Conservation (phyloP, 2,113 vertebrate genomes). For the Porphyrio hochstetteri region DNA sequence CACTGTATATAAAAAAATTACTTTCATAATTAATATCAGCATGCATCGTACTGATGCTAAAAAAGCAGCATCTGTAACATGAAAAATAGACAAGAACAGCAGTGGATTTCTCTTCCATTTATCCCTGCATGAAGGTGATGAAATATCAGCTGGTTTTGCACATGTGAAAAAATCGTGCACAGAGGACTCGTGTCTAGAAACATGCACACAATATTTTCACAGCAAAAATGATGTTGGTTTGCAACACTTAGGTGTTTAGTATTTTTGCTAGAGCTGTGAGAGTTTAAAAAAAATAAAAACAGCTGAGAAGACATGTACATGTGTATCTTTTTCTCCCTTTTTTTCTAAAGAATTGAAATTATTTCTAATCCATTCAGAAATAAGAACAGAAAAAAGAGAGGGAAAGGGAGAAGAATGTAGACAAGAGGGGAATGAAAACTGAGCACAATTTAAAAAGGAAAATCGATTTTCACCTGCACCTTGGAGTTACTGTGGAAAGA, state of each 20-base stretch:
- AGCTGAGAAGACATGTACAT: neutral
- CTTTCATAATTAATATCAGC: neutral
- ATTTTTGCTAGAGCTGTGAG: conserved; percentile 69
- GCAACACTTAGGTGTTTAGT: conserved; percentile 22
- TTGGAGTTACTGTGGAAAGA: neutral
- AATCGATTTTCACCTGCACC: neutral
- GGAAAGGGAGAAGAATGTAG: neutral
- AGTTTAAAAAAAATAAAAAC: conserved; percentile 50
- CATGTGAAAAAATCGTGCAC: conserved; percentile 63
- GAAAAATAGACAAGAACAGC: conserved; percentile 9
- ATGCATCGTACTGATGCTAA: neutral
- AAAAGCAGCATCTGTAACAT: neutral
- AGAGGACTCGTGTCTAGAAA: conserved; percentile 55
- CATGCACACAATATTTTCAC: conserved; percentile 55
- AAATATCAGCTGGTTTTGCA: conserved; percentile 60
- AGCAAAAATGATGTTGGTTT: conserved; percentile 74
- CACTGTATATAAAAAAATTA: neutral
- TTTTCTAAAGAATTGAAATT: conserved; percentile 44
- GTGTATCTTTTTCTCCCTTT: neutral
- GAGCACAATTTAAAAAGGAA: conserved; percentile 22
- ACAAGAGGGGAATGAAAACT: neutral
- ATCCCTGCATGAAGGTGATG: conserved; percentile 51
- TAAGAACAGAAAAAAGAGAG: neutral
- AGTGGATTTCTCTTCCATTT: conserved; percentile 41
- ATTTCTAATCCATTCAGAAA: conserved; percentile 43